A percentile compares a stretch with the other conserved stretches of the same genome.
These are phyloP conservation scores for Chiridota heheva DNA, from an alignment of 35 echinoderm and acorn worm genomes.

Conservation along the genomic window DNA sequence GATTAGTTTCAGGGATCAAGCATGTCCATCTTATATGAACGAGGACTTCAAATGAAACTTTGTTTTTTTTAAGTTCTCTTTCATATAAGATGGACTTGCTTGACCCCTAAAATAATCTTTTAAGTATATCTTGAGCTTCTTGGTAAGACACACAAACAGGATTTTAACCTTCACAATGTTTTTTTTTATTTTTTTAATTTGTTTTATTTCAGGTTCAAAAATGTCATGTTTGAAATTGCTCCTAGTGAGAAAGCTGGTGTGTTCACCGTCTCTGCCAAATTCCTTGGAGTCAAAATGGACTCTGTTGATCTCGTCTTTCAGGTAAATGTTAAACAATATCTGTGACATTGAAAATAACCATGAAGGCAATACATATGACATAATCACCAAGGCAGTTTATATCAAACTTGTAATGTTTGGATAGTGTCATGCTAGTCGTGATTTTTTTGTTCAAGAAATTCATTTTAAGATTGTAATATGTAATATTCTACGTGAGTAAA, in stretches of 20 bases:
- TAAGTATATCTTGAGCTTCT: no score
- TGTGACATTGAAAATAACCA: not conserved
- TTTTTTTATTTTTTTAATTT: constrained; percentile 28
- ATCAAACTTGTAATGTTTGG: no score
- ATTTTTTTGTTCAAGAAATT: no score
- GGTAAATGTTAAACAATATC: constrained; percentile 61
- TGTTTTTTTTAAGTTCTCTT: no score
- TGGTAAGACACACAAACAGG: not conserved
- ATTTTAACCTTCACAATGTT: not conserved
- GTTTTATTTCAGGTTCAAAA: constrained; percentile 83
- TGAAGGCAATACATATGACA: not conserved
- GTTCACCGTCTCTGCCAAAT: constrained; percentile 87
- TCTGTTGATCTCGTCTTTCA: constrained; percentile 81
- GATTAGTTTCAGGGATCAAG: no score
- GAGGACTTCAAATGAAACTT: no score
- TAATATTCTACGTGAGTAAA: no score
- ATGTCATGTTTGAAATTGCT: constrained; percentile 97
- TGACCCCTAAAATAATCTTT: no score
- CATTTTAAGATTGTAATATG: no score
- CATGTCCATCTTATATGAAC: no score
- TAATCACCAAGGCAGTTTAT: not conserved
- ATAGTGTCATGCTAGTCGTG: no score
- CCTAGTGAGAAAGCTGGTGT: constrained; percentile 60
- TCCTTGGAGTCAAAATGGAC: constrained; percentile 95
- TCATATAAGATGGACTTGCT: no score